These are phyloP conservation scores for Glossophaga mutica DNA, from an alignment of 2,797 vertebrate genomes.

Conservation along the genomic window DNA sequence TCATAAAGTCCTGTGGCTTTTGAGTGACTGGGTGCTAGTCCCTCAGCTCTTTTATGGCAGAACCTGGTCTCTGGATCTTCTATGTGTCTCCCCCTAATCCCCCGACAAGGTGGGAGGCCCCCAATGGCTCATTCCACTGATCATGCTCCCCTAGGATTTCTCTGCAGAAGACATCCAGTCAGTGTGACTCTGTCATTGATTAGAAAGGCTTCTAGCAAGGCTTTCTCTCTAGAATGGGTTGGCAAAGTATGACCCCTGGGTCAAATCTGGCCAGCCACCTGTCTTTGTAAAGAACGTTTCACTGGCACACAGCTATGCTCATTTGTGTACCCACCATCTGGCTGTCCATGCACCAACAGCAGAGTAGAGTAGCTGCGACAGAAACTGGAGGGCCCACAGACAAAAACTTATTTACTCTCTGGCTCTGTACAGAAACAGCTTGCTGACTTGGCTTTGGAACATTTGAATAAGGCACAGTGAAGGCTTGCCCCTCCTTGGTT, in stretches of 20 bases:
- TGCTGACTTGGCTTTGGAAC: neutral
- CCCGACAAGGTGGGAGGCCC: neutral
- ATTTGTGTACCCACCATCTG: accelerated
- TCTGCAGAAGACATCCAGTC: neutral
- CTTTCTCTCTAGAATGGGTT: neutral
- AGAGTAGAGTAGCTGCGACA: neutral
- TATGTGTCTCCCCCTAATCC: neutral
- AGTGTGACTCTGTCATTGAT: neutral
- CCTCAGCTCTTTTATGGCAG: neutral
- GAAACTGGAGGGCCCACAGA: accelerated
- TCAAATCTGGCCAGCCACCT: neutral
- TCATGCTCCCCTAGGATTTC: neutral
- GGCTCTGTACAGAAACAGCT: neutral
- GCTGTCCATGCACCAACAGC: neutral
- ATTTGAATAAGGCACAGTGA: neutral
- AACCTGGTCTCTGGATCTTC: neutral
- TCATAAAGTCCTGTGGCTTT: neutral
- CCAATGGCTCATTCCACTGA: neutral
- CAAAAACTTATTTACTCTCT: neutral
- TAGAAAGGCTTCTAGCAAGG: neutral
- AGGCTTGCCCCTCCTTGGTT: neutral
- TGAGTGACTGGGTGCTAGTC: neutral
- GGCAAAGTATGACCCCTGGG: neutral
- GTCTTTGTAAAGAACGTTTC: neutral
- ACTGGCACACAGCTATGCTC: neutral